Evolutionary conservation across 2,797 vertebrate genomes (phyloP).

Genomic region (Danio kyathit): DNA sequence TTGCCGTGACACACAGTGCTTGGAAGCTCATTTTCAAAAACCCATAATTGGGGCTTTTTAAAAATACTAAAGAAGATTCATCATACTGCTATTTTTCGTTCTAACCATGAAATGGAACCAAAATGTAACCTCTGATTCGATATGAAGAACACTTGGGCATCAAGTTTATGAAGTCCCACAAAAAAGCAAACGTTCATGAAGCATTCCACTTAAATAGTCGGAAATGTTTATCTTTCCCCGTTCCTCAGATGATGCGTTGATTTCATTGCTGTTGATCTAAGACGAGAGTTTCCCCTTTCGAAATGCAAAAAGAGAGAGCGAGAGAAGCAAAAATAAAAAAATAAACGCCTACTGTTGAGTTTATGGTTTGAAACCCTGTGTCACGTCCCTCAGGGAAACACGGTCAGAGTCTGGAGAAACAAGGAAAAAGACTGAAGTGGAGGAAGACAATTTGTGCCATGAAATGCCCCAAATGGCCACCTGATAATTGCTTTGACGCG

Average conservation of each 20-base stretch:
- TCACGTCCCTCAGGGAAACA: conserved; percentile 61
- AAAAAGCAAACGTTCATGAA: conserved; percentile 49
- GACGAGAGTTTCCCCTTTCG: conserved; percentile 62
- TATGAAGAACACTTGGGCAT: conserved; percentile 43
- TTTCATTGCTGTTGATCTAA: conserved; percentile 60
- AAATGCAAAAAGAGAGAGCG: conserved; percentile 60
- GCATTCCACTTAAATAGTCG: conserved; percentile 59
- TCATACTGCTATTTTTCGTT: conserved; percentile 44
- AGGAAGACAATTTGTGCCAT: conserved; percentile 55
- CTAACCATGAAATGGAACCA: conserved; percentile 32
- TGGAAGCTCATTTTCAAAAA: too few relatives aligned
- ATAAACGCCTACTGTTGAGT: conserved; percentile 63
- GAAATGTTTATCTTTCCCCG: conserved; percentile 61
- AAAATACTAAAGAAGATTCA: conserved; percentile 34
- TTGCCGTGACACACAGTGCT: too few relatives aligned
- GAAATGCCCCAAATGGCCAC: conserved; percentile 61
- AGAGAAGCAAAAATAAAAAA: conserved; percentile 62
- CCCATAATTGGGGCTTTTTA: too few relatives aligned
- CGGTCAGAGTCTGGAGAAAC: conserved; percentile 42
- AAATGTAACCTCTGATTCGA: conserved; percentile 33
- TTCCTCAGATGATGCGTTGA: conserved; percentile 64
- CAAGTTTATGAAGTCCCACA: conserved; percentile 57
- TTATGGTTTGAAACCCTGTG: conserved; percentile 67
- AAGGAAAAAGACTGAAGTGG: conserved; percentile 43
- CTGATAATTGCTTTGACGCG: conserved; percentile 68